Percentiles rank a stretch among this genome's conserved stretches.
These are phyloP conservation scores for Ceratosolen solmsi DNA, from an alignment of 1,140 invertebrate genomes.

Conservation along the genomic window DNA sequence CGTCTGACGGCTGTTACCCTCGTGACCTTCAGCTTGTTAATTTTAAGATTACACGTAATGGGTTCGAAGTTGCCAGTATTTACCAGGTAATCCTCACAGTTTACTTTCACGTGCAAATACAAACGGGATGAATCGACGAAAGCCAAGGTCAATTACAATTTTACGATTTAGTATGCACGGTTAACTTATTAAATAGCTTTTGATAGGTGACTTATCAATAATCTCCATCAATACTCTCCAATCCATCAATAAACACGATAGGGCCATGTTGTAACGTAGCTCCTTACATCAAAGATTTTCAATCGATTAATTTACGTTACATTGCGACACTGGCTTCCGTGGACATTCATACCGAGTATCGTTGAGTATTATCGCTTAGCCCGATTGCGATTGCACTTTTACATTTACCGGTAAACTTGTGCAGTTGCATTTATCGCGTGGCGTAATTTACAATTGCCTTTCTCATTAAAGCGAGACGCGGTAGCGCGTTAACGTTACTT, in stretches of 20 bases:
- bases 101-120: background rate
- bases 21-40: constrained; percentile 86
- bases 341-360: no score
- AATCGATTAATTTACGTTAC: background rate
- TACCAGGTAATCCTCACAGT: constrained; percentile 79
- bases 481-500: background rate
- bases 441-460: no score
- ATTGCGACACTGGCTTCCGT: background rate
- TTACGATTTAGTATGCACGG: background rate
- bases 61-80: constrained; percentile 96
- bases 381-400: no score
- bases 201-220: no score
- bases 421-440: no score
- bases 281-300: background rate
- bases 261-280: no score
- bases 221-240: no score
- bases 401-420: no score
- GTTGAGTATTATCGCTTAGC: no score
- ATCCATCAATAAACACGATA: no score
- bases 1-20: constrained; percentile 83
- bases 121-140: background rate
- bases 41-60: constrained; percentile 94
- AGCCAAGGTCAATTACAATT: background rate
- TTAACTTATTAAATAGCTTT: no score
- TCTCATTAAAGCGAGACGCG: no score